Conservation (phyloP, 2,113 vertebrate genomes). For the Scopus umbretta region DNA sequence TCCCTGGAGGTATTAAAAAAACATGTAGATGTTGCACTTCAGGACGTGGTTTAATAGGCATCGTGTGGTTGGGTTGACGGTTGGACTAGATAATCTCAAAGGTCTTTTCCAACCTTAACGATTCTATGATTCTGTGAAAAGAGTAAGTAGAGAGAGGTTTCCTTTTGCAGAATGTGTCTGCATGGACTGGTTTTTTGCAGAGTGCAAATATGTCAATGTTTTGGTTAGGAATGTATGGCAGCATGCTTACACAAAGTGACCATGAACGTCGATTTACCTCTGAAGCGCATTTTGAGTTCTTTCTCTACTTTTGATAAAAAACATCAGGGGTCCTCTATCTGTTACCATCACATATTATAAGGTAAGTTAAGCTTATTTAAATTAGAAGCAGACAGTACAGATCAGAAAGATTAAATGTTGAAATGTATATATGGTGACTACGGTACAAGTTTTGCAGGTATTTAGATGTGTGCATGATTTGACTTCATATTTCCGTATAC, state of each 20-base stretch:
- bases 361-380: background rate
- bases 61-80: too few relatives aligned
- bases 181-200: background rate
- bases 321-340: background rate
- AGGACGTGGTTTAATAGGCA: too few relatives aligned
- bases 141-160: background rate
- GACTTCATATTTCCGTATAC: background rate
- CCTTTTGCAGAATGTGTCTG: background rate
- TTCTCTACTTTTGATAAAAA: background rate
- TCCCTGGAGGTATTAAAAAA: too few relatives aligned
- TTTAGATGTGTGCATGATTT: fast-evolving
- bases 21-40: too few relatives aligned
- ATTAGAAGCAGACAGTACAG: background rate
- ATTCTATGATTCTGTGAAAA: too few relatives aligned
- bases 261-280: fast-evolving
- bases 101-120: too few relatives aligned
- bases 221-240: background rate
- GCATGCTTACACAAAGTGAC: background rate
- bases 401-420: background rate
- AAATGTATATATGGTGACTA: background rate
- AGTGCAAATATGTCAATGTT: background rate
- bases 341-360: background rate
- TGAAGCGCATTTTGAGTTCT: background rate
- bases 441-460: background rate
- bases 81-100: too few relatives aligned